Evolutionary conservation across 1,140 invertebrate species (phyloP).

Genomic region (Phthorimaea operculella): DNA sequence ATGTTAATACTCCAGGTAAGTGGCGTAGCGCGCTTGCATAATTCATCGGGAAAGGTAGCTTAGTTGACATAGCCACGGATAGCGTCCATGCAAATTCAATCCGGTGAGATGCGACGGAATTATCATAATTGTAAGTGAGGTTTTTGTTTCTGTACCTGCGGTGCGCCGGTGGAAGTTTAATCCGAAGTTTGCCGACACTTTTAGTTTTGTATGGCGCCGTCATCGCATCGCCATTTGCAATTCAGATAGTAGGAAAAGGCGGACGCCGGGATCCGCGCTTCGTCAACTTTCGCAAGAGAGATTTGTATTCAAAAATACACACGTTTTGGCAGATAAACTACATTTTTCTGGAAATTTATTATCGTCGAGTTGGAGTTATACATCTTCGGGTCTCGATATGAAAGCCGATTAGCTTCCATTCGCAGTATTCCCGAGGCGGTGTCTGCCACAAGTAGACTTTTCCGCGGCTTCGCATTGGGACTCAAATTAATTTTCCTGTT

Average conservation of each 20-base stretch:
- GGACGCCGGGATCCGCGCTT: conserved; percentile 37
- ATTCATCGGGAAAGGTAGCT: conserved; percentile 56
- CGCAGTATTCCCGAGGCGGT: neutral
- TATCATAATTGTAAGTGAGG: conserved; percentile 65
- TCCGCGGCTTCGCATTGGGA: neutral
- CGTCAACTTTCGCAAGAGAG: conserved; percentile 43
- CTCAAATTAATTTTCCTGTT: conserved; percentile 1
- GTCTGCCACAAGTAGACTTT: neutral
- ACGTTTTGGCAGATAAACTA: conserved; percentile 22
- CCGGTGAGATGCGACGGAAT: conserved; percentile 56
- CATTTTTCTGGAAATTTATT: too few species aligned
- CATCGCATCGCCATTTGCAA: conserved; percentile 60
- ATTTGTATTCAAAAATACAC: conserved; percentile 61
- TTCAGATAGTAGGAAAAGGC: conserved; percentile 60
- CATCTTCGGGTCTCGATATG: neutral
- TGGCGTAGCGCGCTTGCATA: conserved; percentile 48
- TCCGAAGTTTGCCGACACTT: conserved; percentile 63
- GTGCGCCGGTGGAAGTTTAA: conserved; percentile 49
- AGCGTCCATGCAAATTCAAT: conserved; percentile 62
- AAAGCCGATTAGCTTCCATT: neutral
- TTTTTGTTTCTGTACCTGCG: conserved; percentile 65
- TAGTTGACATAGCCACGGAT: conserved; percentile 63
- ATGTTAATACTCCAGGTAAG: conserved; percentile 63
- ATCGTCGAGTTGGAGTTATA: too few species aligned
- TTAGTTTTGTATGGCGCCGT: conserved; percentile 61